These are phyloP conservation scores for Dryas iulia DNA, from an alignment of 1,140 invertebrate species.

Conservation along the genomic window DNA sequence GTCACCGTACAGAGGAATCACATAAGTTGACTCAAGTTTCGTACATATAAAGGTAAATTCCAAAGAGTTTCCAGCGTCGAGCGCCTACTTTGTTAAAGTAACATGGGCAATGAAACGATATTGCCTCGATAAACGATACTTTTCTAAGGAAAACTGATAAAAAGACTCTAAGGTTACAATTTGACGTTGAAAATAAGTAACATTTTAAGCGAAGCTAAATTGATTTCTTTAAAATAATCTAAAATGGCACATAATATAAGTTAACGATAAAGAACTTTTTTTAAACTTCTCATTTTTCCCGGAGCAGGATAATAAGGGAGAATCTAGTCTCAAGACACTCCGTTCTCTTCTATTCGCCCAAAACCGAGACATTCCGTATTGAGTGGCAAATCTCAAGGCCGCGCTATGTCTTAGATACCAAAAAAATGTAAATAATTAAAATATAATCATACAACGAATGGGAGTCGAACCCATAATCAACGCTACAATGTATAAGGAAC, in stretches of 20 bases:
- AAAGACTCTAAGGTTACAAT: not conserved
- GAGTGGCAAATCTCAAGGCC: too few relatives aligned
- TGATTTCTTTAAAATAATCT: not conserved
- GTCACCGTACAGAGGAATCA: conserved; percentile 2
- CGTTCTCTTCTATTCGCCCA: too few relatives aligned
- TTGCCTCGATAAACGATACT: conserved; percentile 42
- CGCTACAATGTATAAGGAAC: too few relatives aligned
- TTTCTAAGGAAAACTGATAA: conserved; percentile 25
- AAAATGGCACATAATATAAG: not conserved
- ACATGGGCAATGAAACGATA: conserved; percentile 46
- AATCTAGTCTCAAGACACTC: too few relatives aligned
- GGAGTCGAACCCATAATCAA: too few relatives aligned
- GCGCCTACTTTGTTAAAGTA: conserved; percentile 48
- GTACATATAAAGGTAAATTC: conserved; percentile 65
- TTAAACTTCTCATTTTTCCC: too few relatives aligned
- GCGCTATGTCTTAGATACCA: too few relatives aligned
- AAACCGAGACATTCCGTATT: too few relatives aligned
- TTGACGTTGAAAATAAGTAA: not conserved
- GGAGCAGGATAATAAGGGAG: too few relatives aligned
- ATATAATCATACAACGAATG: too few relatives aligned
- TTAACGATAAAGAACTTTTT: too few relatives aligned
- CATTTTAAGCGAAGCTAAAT: not conserved
- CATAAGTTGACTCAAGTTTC: conserved; percentile 45
- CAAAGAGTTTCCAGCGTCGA: conserved; percentile 56
- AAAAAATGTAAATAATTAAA: too few relatives aligned